phyloP scores from a whole-genome alignment of 2,797 vertebrate species.

The Oryzias dopingdopingensis region DNA sequence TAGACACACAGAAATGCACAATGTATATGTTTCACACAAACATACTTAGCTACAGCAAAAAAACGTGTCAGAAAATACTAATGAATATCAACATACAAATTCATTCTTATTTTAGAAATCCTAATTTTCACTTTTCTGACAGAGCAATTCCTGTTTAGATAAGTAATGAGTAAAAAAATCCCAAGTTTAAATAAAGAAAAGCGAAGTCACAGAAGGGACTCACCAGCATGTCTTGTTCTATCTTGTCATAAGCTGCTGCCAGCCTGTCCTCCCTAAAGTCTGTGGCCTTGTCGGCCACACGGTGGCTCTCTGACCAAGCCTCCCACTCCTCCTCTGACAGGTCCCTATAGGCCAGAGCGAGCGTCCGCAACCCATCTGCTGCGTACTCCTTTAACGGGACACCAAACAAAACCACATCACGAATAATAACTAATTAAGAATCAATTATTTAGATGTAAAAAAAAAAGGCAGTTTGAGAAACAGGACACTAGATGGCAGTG shows the following conservation, averaged over 20 bases:
- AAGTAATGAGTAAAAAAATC: too few species aligned
- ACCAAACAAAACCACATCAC: slow-evolving; percentile 2
- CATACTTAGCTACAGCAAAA: not conserved
- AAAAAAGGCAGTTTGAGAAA: not conserved
- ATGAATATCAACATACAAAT: not conserved
- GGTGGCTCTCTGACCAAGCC: slow-evolving; percentile 81
- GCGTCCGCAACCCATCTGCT: slow-evolving; percentile 85
- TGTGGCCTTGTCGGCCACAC: slow-evolving; percentile 71
- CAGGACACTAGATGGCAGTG: slow-evolving; percentile 57
- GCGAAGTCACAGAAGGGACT: slow-evolving; percentile 11
- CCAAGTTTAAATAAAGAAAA: not conserved
- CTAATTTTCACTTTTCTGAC: too few species aligned
- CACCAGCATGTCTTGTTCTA: slow-evolving; percentile 92
- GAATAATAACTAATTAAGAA: too few species aligned
- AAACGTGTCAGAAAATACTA: not conserved
- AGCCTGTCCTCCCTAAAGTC: slow-evolving; percentile 85
- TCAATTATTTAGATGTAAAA: not conserved
- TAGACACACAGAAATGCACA: slow-evolving; percentile 45
- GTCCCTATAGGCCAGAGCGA: slow-evolving; percentile 88
- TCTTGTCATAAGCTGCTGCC: slow-evolving; percentile 85
- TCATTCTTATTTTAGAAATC: not conserved
- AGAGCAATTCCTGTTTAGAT: too few species aligned
- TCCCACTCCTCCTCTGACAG: slow-evolving; percentile 86
- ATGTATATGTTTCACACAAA: not conserved
- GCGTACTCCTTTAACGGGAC: slow-evolving; percentile 82